Conservation (phyloP, 2,888 invertebrate genomes). For the Xestia sexstrigata region DNA sequence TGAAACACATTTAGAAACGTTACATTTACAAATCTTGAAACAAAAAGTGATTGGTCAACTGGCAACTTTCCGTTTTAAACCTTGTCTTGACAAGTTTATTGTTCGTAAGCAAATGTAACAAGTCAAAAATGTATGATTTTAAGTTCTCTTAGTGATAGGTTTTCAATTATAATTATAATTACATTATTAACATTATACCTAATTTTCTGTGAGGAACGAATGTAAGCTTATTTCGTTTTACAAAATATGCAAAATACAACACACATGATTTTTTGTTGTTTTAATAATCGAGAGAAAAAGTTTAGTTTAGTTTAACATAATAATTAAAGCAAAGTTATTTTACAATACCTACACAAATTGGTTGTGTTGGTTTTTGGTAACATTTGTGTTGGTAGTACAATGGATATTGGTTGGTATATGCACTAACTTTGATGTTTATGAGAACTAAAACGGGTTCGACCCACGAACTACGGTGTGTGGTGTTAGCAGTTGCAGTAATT, state of each 20-base stretch:
- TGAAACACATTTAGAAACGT: too few relatives aligned
- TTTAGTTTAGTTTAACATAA: not conserved
- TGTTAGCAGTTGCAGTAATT: not conserved
- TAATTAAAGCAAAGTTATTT: not conserved
- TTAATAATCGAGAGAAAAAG: not conserved
- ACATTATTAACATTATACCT: not conserved
- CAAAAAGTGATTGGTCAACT: not conserved
- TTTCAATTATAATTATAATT: not conserved
- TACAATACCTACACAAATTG: not conserved
- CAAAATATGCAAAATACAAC: not conserved
- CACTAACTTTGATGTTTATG: not conserved
- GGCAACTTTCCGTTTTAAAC: not conserved
- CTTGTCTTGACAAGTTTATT: not conserved
- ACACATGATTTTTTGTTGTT: not conserved
- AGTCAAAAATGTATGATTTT: conserved; percentile 9
- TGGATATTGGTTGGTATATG: not conserved
- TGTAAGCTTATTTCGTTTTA: not conserved
- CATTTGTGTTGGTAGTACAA: not conserved
- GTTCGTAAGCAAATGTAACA: conserved; percentile 7
- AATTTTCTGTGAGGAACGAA: not conserved
- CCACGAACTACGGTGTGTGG: too few relatives aligned
- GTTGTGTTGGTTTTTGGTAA: not conserved
- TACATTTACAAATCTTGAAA: not conserved
- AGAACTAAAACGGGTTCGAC: not conserved
- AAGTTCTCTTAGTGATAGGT: not conserved